Percentiles rank a stretch among this genome's conserved stretches.
These are phyloP conservation scores for Holocentrus rufus DNA, from an alignment of 2,797 vertebrate species.

Conservation along the genomic window DNA sequence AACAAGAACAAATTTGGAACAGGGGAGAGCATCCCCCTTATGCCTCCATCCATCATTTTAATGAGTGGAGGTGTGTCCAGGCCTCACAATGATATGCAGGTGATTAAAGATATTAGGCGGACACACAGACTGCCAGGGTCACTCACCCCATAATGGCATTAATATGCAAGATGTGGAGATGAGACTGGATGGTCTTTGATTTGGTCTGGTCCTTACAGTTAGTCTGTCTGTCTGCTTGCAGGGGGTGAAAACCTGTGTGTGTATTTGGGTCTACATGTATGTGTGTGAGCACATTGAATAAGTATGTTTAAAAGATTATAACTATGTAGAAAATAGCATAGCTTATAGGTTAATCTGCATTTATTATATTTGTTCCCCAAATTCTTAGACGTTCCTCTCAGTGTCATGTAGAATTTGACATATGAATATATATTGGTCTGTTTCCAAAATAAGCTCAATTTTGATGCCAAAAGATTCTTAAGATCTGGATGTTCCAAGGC, in stretches of 20 bases:
- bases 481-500: no score
- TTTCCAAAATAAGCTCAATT: background rate
- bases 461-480: background rate
- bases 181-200: slow-evolving; percentile 30
- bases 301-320: slow-evolving; percentile 45
- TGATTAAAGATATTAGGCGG: slow-evolving; percentile 86
- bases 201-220: slow-evolving; percentile 76
- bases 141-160: slow-evolving; percentile 81
- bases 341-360: no score
- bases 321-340: no score
- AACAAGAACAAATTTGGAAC: slow-evolving; percentile 83
- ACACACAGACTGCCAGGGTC: slow-evolving; percentile 69
- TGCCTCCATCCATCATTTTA: slow-evolving; percentile 91
- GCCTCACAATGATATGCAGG: slow-evolving; percentile 87
- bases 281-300: slow-evolving; percentile 71
- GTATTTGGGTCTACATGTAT: slow-evolving; percentile 71
- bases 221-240: slow-evolving; percentile 56
- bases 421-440: background rate
- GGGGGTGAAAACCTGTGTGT: background rate
- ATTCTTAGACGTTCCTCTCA: background rate
- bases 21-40: slow-evolving; percentile 81
- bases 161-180: slow-evolving; percentile 84
- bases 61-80: slow-evolving; percentile 84
- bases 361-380: background rate
- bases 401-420: background rate